These are phyloP conservation scores for Cheilosia variabilis DNA, from an alignment of 2,888 invertebrate genomes.

Conservation along the genomic window DNA sequence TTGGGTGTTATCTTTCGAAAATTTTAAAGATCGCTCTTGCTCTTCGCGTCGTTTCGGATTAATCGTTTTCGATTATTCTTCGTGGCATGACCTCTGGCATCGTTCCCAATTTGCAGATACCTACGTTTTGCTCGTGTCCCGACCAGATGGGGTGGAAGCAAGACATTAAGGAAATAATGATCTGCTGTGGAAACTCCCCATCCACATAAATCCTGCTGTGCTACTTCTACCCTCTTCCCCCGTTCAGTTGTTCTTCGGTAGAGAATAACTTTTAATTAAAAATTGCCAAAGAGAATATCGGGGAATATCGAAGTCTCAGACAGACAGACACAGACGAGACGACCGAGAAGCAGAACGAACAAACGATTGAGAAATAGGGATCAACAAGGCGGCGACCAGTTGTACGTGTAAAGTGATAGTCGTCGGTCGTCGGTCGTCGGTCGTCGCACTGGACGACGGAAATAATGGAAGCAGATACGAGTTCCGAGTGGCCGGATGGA, in stretches of 20 bases:
- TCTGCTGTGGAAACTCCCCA: constrained; percentile 52
- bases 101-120: constrained; percentile 70
- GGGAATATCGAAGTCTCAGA: constrained; percentile 26
- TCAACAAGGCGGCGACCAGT: constrained; percentile 49
- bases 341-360: constrained; percentile 18
- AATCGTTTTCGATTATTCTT: constrained; percentile 73
- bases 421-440: constrained; percentile 5
- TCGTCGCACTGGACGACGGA: constrained; percentile 22
- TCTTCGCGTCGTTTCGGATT: constrained; percentile 37
- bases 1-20: constrained; percentile 51
- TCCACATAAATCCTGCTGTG: constrained; percentile 40
- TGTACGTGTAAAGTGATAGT: background rate
- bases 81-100: constrained; percentile 73
- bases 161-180: constrained; percentile 70
- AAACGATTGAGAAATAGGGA: constrained; percentile 58
- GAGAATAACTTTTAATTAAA: constrained; percentile 74
- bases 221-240: background rate
- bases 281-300: constrained; percentile 67
- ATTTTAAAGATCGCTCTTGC: constrained; percentile 32
- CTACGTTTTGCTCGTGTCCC: background rate
- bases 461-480: constrained; percentile 62
- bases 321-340: background rate
- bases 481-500: constrained; percentile 71
- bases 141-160: constrained; percentile 30
- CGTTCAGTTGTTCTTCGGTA: constrained; percentile 31